Conservation (phyloP, 2,888 invertebrate species). For the Cordilura impudica region DNA sequence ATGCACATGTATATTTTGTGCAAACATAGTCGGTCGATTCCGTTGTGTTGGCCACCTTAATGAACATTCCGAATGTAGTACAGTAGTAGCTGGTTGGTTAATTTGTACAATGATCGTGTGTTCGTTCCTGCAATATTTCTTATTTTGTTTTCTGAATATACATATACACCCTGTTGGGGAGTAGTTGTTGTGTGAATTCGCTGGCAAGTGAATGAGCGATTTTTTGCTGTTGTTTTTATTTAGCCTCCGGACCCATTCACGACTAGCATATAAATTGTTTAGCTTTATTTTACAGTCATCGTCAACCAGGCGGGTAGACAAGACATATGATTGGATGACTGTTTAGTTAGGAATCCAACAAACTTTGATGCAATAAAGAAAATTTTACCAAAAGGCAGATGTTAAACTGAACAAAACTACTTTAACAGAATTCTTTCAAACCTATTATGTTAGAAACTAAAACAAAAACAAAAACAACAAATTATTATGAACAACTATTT, state of each 20-base stretch:
- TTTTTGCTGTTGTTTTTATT: conserved; percentile 50
- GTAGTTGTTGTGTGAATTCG: conserved; percentile 32
- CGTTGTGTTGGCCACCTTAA: conserved; percentile 49
- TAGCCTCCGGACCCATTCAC: conserved; percentile 67
- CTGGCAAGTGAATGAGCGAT: conserved; percentile 70
- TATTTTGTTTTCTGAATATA: conserved; percentile 13
- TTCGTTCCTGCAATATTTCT: conserved; percentile 30
- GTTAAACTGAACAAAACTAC: not conserved
- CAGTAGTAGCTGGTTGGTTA: conserved; percentile 61
- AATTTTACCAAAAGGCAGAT: conserved; percentile 10
- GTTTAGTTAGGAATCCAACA: conserved; percentile 15
- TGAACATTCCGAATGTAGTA: conserved; percentile 33
- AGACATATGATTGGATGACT: conserved; percentile 51
- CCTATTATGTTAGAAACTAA: not conserved
- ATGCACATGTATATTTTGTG: too few species aligned
- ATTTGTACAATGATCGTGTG: conserved; percentile 51
- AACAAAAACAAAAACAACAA: conserved; percentile 6
- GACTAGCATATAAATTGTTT: conserved; percentile 61
- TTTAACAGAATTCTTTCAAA: conserved; percentile 11
- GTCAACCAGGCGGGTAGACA: conserved; percentile 50
- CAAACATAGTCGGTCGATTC: too few species aligned
- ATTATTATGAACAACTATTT: conserved; percentile 22
- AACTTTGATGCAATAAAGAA: conserved; percentile 23
- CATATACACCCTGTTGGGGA: conserved; percentile 42
- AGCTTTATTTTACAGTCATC: conserved; percentile 59